These are phyloP conservation scores for Chalcosyrphus nemorum DNA, from an alignment of 2,888 invertebrate genomes.

Conservation along the genomic window DNA sequence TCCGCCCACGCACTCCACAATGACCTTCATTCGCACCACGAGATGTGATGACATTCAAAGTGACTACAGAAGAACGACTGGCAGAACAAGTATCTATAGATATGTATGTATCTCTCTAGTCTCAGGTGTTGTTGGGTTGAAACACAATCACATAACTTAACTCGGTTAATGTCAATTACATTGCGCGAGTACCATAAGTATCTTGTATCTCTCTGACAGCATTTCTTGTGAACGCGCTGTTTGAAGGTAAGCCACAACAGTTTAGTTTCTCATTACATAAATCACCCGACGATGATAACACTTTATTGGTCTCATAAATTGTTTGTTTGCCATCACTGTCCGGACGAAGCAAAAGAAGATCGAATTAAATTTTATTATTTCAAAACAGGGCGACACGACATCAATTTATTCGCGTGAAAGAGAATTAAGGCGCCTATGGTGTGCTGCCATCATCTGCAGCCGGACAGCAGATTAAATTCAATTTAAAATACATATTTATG, in stretches of 20 bases:
- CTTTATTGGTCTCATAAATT: constrained; percentile 45
- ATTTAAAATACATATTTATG: constrained; percentile 61
- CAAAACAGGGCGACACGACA: constrained; percentile 31
- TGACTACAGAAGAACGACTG: no score
- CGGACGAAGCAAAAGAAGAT: not conserved
- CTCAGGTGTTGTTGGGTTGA: constrained; percentile 52
- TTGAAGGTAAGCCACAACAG: constrained; percentile 51
- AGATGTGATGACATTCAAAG: constrained; percentile 32
- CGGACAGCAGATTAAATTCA: constrained; percentile 57
- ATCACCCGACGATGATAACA: constrained; percentile 45
- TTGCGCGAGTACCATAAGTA: constrained; percentile 8
- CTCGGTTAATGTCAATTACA: constrained; percentile 57
- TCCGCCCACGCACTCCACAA: constrained; percentile 48
- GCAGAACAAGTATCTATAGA: not conserved
- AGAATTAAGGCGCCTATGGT: constrained; percentile 57
- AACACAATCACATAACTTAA: constrained; percentile 53
- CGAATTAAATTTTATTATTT: constrained; percentile 29
- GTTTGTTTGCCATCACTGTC: not conserved
- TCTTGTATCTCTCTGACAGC: constrained; percentile 12
- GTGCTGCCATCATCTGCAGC: constrained; percentile 31
- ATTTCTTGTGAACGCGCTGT: constrained; percentile 11
- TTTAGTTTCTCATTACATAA: constrained; percentile 58
- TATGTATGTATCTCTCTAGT: constrained; percentile 20
- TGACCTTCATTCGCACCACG: constrained; percentile 42
- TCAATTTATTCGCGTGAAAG: constrained; percentile 55